These are phyloP conservation scores for Parambassis ranga DNA, from an alignment of 2,797 vertebrate species.

Conservation along the genomic window DNA sequence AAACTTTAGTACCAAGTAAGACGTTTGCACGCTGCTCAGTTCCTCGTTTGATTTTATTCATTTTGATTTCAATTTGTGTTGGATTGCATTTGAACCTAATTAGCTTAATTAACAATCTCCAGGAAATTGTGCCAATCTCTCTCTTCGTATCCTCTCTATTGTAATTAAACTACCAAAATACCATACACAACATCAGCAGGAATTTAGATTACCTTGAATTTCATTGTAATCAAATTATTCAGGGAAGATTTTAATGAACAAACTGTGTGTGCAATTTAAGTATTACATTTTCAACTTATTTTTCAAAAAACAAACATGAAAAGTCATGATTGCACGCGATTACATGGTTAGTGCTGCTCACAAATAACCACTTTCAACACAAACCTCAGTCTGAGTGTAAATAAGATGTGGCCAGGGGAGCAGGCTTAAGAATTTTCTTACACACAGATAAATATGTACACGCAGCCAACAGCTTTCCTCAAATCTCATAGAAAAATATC, in stretches of 20 bases:
- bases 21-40: too few species aligned
- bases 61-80: neutral
- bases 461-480: neutral
- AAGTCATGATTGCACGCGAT: too few species aligned
- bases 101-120: too few species aligned
- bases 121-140: neutral
- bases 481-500: conserved; percentile 1
- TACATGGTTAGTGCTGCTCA: neutral
- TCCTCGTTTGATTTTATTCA: neutral
- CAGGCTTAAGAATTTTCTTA: neutral
- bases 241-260: conserved; percentile 11
- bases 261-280: conserved; percentile 16
- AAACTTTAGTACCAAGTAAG: neutral
- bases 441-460: neutral
- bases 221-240: conserved; percentile 17
- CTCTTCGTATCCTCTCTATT: neutral
- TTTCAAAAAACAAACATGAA: neutral
- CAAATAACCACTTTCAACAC: neutral
- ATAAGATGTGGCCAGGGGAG: neutral
- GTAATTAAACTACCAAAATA: neutral
- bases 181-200: neutral
- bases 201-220: too few species aligned
- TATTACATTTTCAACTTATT: neutral
- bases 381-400: neutral
- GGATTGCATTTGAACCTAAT: neutral